phyloP scores from a whole-genome alignment of 2,113 vertebrate species.

The Salvelinus fontinalis region DNA sequence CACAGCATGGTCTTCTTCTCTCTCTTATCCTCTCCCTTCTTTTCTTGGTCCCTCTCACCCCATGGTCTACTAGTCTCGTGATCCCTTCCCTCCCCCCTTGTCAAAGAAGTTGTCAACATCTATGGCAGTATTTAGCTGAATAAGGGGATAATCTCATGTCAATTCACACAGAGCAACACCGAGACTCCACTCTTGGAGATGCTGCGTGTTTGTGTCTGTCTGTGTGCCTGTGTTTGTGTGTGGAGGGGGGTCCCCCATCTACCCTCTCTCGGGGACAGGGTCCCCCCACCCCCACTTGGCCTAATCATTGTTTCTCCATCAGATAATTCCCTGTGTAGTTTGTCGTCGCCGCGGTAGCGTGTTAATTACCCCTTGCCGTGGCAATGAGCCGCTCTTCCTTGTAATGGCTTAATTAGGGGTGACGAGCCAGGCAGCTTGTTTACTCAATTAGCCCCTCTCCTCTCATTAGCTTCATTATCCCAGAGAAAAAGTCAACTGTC shows the following conservation, averaged over 20 bases:
- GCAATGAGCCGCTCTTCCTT: conserved; percentile 89
- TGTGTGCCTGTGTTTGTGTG: conserved; percentile 1
- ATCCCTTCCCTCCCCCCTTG: too few species aligned
- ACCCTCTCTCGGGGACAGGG: conserved; percentile 39
- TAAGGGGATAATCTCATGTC: too few species aligned
- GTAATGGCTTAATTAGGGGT: conserved; percentile 98
- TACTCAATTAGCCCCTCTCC: conserved; percentile 91
- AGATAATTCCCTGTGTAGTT: conserved; percentile 79
- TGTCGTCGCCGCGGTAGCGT: not conserved
- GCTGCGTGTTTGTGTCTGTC: conserved; percentile 5
- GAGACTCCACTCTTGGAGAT: conserved; percentile 24
- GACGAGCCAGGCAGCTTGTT: conserved; percentile 90
- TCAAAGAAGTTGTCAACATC: too few species aligned
- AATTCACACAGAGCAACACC: conserved; percentile 31
- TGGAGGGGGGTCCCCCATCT: not conserved
- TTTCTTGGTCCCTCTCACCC: too few species aligned
- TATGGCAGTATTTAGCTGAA: too few species aligned
- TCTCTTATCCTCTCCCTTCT: too few species aligned
- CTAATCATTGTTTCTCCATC: conserved; percentile 85
- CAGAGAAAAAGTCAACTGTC: conserved; percentile 74
- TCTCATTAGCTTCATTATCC: conserved; percentile 95
- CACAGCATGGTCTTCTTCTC: too few species aligned
- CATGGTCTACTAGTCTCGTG: too few species aligned
- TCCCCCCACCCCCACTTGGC: conserved; percentile 64
- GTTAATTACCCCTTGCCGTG: conserved; percentile 85